Evolutionary conservation across 2,888 invertebrate genomes (phyloP).

Genomic region (Tenthredo mesomela): DNA sequence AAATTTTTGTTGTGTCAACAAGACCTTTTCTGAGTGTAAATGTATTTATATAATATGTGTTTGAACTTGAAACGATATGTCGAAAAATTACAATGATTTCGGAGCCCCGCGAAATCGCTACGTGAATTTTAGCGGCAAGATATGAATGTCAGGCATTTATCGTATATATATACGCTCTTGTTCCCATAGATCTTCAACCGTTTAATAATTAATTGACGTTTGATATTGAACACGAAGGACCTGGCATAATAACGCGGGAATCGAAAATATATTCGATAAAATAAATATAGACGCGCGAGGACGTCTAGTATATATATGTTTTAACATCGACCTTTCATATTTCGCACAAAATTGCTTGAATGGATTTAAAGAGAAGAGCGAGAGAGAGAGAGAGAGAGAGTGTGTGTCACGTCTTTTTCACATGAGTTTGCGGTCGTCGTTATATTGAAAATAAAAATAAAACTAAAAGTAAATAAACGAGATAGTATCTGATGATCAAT

Average conservation of each 20-base stretch:
- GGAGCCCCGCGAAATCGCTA: neutral
- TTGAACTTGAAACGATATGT: neutral
- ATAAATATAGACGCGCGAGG: neutral
- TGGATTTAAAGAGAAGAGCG: neutral
- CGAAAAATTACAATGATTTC: neutral
- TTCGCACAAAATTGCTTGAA: neutral
- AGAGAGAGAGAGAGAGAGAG: neutral
- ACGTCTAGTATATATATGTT: neutral
- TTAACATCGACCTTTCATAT: conserved; percentile 11
- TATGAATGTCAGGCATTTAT: no score
- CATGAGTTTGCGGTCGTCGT: neutral
- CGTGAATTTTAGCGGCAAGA: neutral
- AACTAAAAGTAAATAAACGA: neutral
- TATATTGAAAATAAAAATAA: neutral
- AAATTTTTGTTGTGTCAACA: no score
- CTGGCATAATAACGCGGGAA: neutral
- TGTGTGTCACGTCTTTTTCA: neutral
- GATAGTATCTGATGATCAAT: no score
- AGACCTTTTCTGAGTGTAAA: no score
- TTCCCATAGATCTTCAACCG: neutral
- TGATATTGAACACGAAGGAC: neutral
- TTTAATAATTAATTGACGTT: neutral
- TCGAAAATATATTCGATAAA: neutral
- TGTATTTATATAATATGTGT: no score
- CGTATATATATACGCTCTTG: no score